Base-by-base conservation (phyloP, 2,113 vertebrate genomes). In the Mirounga angustirostris region DNA sequence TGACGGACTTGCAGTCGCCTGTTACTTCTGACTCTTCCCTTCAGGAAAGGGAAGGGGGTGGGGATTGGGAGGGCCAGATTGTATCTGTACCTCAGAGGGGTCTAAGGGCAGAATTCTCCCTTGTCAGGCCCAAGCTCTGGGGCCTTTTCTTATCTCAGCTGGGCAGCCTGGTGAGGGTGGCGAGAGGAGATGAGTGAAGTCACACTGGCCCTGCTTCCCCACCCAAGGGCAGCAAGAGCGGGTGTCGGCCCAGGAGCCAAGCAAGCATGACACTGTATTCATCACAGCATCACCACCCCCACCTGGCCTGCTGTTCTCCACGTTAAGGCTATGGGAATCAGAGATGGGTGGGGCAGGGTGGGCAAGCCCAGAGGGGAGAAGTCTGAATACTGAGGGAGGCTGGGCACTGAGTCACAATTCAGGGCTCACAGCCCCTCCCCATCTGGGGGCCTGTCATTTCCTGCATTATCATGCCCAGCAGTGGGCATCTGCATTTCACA, bases 331-430 rank as follows among this genome's bases (percentile, higher is more conserved):
- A 1, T 59, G 21, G 43, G 84, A 95, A 43, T 90, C 80, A 94
- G 78, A 73, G 86, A 36, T 58, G 85, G 94, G 94, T 79, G 95
- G 76, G 93, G 91, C 84, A 94, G 63, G 33, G 71, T 95, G 76
- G 91, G 50, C 80, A 73, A 88, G 92, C 88, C 95, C 50, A 36
- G 63, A 93, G 81, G 56, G 71, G 59, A 96, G 80, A 96, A 90
- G 61, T 94, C 82, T 84, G 94, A 93, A 79, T 83, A 79, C 87
- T 78, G 28, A 93, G 73, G 61, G 67, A 93, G 73, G 43, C 85
- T 67, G 67, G 69, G 93, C 18, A 76, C 30, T 98, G 95, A 97
- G 97, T 97, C 96, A 96, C 85, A 83, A 22, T 83, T 80, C 74
- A 40, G 0, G 80, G 80, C 56, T 91, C 40, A 24, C 0, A 11